Evolutionary conservation across 2,888 invertebrate species (phyloP).

Genomic region (Tigriopus californicus): DNA sequence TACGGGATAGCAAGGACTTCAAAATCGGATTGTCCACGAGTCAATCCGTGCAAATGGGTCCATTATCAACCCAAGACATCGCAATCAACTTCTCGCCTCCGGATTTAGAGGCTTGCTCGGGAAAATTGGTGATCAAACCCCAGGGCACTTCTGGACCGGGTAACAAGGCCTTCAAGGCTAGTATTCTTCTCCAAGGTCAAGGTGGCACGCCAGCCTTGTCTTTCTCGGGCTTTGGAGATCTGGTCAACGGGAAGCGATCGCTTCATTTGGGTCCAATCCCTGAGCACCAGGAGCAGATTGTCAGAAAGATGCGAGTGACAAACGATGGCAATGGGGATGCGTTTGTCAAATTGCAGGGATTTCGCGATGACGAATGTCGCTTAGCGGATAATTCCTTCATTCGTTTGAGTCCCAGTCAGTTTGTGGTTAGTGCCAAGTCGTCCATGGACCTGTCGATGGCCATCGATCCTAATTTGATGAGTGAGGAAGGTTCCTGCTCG

Average conservation of each 20-base stretch:
- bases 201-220: neutral
- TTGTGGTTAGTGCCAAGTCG: neutral
- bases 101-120: neutral
- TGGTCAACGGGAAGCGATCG: neutral
- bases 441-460: neutral
- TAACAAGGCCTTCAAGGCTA: conserved; percentile 9
- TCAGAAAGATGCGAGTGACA: neutral
- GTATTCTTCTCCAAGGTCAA: neutral
- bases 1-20: conserved; percentile 3
- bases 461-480: neutral
- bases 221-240: neutral
- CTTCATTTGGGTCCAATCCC: neutral
- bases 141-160: neutral
- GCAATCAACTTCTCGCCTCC: neutral
- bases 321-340: conserved; percentile 2
- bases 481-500: neutral
- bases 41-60: neutral
- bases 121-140: conserved; percentile 11
- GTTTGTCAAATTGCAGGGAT: neutral
- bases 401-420: neutral
- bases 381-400: neutral
- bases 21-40: neutral
- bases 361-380: neutral
- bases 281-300: neutral
- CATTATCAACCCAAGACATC: neutral